Evolutionary conservation across 2,888 invertebrate genomes (phyloP).

Genomic region (Acleris holmiana): DNA sequence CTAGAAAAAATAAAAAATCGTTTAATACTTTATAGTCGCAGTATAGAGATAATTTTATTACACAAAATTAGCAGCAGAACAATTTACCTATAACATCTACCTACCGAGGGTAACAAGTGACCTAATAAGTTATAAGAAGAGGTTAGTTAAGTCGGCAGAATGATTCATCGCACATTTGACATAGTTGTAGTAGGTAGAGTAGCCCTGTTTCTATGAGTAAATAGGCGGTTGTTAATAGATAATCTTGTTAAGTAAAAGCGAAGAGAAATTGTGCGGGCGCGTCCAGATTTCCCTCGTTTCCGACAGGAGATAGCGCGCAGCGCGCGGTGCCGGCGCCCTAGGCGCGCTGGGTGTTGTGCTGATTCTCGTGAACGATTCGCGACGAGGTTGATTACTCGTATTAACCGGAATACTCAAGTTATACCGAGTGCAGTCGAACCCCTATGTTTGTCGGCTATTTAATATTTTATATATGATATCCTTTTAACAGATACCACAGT

Average conservation of each 20-base stretch:
- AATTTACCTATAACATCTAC: too few relatives aligned
- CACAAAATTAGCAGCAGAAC: too few relatives aligned
- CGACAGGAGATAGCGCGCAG: slow-evolving; percentile 9
- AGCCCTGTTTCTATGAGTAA: background rate
- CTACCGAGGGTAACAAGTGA: too few relatives aligned
- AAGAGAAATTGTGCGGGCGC: slow-evolving; percentile 15
- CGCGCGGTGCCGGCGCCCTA: background rate
- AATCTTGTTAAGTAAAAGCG: slow-evolving; percentile 27
- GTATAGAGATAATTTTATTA: too few relatives aligned
- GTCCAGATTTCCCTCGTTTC: slow-evolving; percentile 23
- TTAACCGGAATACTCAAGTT: too few relatives aligned
- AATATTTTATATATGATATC: too few relatives aligned
- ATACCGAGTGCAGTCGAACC: too few relatives aligned
- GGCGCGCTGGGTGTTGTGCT: background rate
- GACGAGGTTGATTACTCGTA: too few relatives aligned
- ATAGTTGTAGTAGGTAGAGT: background rate
- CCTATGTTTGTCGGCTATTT: too few relatives aligned
- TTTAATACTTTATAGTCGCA: too few relatives aligned
- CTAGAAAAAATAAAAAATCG: too few relatives aligned
- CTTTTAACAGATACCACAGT: too few relatives aligned
- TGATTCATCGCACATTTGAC: slow-evolving; percentile 5
- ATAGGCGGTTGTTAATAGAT: slow-evolving; percentile 12
- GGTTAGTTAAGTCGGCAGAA: background rate
- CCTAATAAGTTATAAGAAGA: background rate
- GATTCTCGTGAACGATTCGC: background rate